Conservation (phyloP, 2,797 vertebrate genomes). For the Dallia pectoralis region DNA sequence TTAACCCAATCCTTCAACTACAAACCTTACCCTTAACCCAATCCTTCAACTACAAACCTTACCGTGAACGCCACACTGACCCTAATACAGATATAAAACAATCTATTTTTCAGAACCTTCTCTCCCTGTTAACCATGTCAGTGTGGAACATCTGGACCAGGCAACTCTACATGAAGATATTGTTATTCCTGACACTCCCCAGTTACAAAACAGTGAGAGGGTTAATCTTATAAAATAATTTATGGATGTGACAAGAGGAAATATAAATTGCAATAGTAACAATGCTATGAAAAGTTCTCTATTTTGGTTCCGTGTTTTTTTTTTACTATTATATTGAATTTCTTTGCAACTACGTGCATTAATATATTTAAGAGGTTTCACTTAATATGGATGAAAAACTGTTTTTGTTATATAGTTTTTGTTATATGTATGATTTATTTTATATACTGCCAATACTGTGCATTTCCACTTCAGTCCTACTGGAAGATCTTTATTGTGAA, state of each 20-base stretch:
- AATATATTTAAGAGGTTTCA: not conserved
- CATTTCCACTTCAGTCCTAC: not conserved
- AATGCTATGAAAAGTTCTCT: not conserved
- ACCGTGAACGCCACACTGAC: not conserved
- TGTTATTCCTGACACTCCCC: constrained; percentile 25
- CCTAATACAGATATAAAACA: too few relatives aligned
- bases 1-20: not conserved
- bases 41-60: too few relatives aligned
- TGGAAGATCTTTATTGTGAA: not conserved
- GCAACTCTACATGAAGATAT: not conserved
- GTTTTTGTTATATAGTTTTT: not conserved
- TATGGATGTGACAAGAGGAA: constrained; percentile 6
- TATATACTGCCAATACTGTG: not conserved
- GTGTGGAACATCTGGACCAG: constrained; percentile 21
- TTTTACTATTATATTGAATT: too few relatives aligned
- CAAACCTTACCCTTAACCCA: not conserved
- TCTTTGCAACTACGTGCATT: not conserved
- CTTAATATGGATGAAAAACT: not conserved
- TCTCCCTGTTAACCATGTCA: not conserved
- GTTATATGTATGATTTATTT: not conserved
- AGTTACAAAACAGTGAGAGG: constrained; percentile 47
- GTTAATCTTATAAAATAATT: constrained; percentile 49
- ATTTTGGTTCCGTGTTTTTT: not conserved
- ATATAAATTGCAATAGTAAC: not conserved
- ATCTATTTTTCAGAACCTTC: constrained; percentile 36